Base-by-base conservation (phyloP, 2,113 vertebrate genomes). In the Fulmarus glacialis region DNA sequence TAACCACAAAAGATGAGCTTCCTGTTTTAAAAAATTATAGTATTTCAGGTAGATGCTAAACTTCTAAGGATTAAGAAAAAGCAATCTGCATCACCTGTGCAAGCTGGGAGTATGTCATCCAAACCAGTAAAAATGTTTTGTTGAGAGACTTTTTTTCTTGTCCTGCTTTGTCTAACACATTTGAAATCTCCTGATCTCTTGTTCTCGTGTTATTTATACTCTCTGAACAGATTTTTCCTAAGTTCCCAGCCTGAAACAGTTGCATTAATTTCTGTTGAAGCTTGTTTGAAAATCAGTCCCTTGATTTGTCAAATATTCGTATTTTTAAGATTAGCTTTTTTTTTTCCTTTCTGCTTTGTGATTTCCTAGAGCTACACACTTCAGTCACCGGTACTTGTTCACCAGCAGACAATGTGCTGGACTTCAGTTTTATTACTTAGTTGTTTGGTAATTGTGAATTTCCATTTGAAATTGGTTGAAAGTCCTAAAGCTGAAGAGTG, bases 401-500 rank as follows among this genome's bases (percentile, higher is more conserved):
- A n/a, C n/a, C 26, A 84, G 56, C 38, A 52, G 53, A 20, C 55
- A 77, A 32, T 0, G 3, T 72, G 29, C 38, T 42, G 40, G 36
- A 83, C 53, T 94, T 82, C 26, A 50, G 58, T 38, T 96, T 59
- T 81, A 53, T 78, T 80, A 30, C 59, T 70, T 66, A 78, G 32
- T 80, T 93, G 11, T 22, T 94, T n/a, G 36, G 58, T 71, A 67
- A 48, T 58, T 58, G 73, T 48, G 36, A 73, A 67, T 80, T 94
- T 78, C 58, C 38, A 29, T 64, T 60, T 58, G 68, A 67, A 85
- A 40, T 4, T 30, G 14, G 9, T 42, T 55, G 52, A 67, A 94
- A 93, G 59, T n/a, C 47, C 32, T 64, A 38, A 60, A 62, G 63
- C n/a, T 4, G 4, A 13, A 24, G 17, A 34, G 19, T 45, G 19